Evolutionary conservation across 64 coral and sea anemone species (phyloP), one percentile per base, ranked within the genome.

Genomic region (Porites lutea): DNA sequence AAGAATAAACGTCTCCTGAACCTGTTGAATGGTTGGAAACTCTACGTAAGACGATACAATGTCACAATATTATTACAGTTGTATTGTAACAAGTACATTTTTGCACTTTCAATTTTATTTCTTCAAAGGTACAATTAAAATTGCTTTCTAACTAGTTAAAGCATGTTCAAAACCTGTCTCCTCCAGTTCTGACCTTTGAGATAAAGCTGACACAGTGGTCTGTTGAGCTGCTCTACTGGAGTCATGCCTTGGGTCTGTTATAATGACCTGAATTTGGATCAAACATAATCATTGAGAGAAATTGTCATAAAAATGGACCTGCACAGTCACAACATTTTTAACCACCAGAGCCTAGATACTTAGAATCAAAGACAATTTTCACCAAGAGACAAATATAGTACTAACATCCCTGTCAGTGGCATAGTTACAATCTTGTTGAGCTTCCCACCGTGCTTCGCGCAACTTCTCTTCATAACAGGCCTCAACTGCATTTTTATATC

Each of bases 241-340:
- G 50, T 75, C 86, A 47, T 88, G 86, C 58, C 66, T 72, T 60
- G 86, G 71, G 70, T 88, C 86, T 59, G 86, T 88, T 58, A 75
- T 60, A 27, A 88, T 60, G 74, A 71, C 72, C 86, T 88, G 86
- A 60, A 65, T 47, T 62, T 48, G 45, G 46, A n/a, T 19, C 52
- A 9, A 46, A 23, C 64, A 62, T 13, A 84, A 57, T 49, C 11
- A 71, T 27, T 71, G 18, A 27, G 47, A 44, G 47, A 44, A 10
- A 73, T 43, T 46, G 20, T 71, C 2, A 71, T 23, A 71, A 27
- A n/a, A 71, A 73, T 10, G 37, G 47, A 13, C 14, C 6, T 7
- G 45, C 22, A 44, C 12, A 14, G 71, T 7, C 47, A 47, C 44
- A 43, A 9, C 45, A 13, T 23, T 22, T 71, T 3, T 21, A 71